Conservation (phyloP, 2,113 vertebrate species). For the Manacus vitellinus region DNA sequence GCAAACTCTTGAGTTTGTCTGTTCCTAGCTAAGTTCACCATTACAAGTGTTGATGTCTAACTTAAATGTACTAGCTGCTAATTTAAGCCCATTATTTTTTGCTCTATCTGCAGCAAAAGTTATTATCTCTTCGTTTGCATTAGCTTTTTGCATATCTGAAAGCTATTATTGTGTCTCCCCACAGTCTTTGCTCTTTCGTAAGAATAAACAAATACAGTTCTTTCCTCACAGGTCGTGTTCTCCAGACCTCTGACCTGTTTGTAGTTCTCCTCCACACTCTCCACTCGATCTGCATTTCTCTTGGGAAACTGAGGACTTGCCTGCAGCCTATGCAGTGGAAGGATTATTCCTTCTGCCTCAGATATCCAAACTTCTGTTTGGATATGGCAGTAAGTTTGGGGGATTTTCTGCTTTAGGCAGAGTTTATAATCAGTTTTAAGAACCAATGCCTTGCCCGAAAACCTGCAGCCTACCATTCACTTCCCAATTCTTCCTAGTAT, state of each 20-base stretch:
- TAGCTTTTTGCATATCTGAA: background rate
- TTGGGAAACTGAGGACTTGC: background rate
- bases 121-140: background rate
- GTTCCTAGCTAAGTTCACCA: background rate
- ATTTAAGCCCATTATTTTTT: background rate
- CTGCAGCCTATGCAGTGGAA: background rate
- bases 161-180: background rate
- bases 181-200: background rate
- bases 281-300: background rate
- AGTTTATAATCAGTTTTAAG: background rate
- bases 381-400: background rate
- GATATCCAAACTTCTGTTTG: background rate
- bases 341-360: background rate
- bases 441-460: background rate
- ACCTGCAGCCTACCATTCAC: background rate
- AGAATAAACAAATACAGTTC: background rate
- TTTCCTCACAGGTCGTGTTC: background rate
- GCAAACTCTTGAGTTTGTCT: background rate
- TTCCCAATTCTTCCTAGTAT: background rate
- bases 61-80: background rate
- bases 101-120: background rate
- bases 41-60: background rate
- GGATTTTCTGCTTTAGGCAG: accelerated
- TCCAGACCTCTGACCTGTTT: background rate
- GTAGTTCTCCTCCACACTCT: background rate